A percentile compares a stretch with the other conserved stretches of the same genome.
Conservation (phyloP, 2,888 invertebrate genomes). For the Cactoblastis cactorum region DNA sequence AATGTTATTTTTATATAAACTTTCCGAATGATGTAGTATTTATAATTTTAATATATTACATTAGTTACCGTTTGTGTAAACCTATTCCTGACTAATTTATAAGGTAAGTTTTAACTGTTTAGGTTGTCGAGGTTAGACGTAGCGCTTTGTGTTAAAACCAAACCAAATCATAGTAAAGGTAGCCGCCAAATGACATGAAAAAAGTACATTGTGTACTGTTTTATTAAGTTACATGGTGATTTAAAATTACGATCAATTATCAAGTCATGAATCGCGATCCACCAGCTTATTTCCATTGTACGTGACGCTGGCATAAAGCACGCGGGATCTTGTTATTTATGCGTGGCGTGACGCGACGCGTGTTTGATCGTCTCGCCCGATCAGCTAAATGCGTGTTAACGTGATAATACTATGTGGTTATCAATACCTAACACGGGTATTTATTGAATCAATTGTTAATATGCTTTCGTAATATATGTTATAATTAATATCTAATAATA, state of each 20-base stretch:
- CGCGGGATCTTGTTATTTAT: constrained; percentile 4
- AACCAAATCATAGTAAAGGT: too few relatives aligned
- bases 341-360: neutral
- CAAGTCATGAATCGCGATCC: neutral
- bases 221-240: neutral
- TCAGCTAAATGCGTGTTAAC: constrained; percentile 8
- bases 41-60: too few relatives aligned
- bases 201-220: neutral
- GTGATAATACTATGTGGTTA: neutral
- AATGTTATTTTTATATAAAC: too few relatives aligned
- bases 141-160: too few relatives aligned
- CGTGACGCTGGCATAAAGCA: neutral
- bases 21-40: too few relatives aligned
- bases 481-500: too few relatives aligned
- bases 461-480: neutral
- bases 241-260: neutral
- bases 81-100: too few relatives aligned
- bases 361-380: neutral
- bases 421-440: neutral
- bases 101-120: too few relatives aligned
- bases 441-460: neutral
- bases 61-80: too few relatives aligned
- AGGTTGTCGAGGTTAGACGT: too few relatives aligned
- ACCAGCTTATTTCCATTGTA: neutral
- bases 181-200: too few relatives aligned